A percentile compares a stretch with the other conserved stretches of the same genome.
phyloP scores from a whole-genome alignment of 1,140 invertebrate genomes.

The Trichonephila inaurata region DNA sequence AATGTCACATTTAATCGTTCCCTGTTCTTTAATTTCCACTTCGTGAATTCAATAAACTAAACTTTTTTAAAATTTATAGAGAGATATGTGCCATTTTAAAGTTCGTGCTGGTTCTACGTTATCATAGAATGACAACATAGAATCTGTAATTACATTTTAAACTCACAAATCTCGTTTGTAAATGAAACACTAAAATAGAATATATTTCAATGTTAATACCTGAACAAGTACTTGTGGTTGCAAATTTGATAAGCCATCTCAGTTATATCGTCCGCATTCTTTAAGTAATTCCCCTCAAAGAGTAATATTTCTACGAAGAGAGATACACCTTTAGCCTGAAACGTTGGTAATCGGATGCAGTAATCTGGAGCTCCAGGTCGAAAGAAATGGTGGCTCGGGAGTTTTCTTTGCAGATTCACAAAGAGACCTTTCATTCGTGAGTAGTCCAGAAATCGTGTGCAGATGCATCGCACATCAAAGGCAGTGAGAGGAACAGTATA shows the following conservation, averaged over 20 bases:
- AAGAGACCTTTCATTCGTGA: slow-evolving; percentile 54
- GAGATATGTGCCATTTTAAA: no score
- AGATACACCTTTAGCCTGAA: slow-evolving; percentile 58
- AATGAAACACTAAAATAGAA: background rate
- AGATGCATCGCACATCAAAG: slow-evolving; percentile 59
- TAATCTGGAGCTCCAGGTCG: slow-evolving; percentile 29
- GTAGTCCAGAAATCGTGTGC: slow-evolving; percentile 52
- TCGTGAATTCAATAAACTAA: no score
- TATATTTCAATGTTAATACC: background rate
- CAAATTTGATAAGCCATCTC: slow-evolving; percentile 63
- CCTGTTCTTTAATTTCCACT: no score
- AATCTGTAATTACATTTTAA: no score
- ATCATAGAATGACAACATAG: no score
- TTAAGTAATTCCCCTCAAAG: background rate
- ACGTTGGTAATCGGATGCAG: slow-evolving; percentile 52
- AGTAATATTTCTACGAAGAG: slow-evolving; percentile 57
- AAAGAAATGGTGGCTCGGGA: slow-evolving; percentile 48
- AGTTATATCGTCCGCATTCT: slow-evolving; percentile 48
- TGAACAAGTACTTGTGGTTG: slow-evolving; percentile 51
- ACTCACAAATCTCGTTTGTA: no score
- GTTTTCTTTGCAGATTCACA: slow-evolving; percentile 33
- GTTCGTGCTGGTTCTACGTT: no score
- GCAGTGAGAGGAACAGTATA: slow-evolving; percentile 45
- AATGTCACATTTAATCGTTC: no score
- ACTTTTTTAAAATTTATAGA: no score